Base-by-base conservation (phyloP, 1,140 invertebrate genomes). In the Microplitis demolitor region DNA sequence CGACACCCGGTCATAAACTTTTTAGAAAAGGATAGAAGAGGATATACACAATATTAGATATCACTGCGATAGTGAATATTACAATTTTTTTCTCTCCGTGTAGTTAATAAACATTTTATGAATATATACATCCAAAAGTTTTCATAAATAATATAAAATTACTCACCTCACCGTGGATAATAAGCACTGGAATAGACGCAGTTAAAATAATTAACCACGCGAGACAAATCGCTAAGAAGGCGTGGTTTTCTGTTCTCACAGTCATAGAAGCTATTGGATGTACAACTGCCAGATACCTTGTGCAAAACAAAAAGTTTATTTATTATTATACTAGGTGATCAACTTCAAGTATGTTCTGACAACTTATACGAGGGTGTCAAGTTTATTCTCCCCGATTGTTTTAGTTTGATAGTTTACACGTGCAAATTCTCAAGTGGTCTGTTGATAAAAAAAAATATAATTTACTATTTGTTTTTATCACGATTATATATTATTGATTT, bases 211-310 rank as follows among this genome's bases (percentile, higher is more conserved):
- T 88, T 9, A 92, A 87, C 97, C 96, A 98, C 16, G 92, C 91
- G 73, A 94, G 87, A 24, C 89, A 88, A 73, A 97, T 96, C 33
- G 95, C 95, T 53, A 91, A 80, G 63, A 90, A 89, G 0, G 96
- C 95, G 84, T 98, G 97, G 58, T 89, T 90, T 82, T 97, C 94
- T 1, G 94, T 98, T 66, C 97, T 90, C 74, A 92, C 91, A 0
- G 94, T 93, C 91, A 97, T 97, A 62, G 95, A 97, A 1, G 92
- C 90, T 69, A 98, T 95, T 0, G 97, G 96, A 86, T 97, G 95
- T 0, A 98, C 96, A 8, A 99, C 96, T 24, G 97, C 97, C 79
- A 99, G 89, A 85, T 96, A 98, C 74, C 86, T 87, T 31, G 77
- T 75, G 16, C 9, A 60, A 33, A 58, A 73, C 11, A 14, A 35